Evolutionary conservation across 2,113 vertebrate genomes (phyloP).

Genomic region (Heliornis fulica): DNA sequence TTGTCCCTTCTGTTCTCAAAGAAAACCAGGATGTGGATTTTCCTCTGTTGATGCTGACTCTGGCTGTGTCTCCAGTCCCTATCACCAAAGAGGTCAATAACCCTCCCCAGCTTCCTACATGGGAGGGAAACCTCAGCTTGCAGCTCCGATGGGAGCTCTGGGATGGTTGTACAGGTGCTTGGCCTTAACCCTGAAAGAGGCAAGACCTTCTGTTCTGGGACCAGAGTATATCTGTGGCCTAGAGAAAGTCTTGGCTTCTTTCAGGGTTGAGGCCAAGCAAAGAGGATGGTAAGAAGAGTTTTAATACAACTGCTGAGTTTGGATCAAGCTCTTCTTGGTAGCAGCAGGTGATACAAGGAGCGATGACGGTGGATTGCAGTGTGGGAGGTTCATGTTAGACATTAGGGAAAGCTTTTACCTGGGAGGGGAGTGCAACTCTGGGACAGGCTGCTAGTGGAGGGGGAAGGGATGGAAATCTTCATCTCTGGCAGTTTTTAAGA

Average conservation of each 20-base stretch:
- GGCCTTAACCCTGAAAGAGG: background rate
- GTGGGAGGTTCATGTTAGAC: background rate
- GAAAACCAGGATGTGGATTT: conserved; percentile 20
- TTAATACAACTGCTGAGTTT: background rate
- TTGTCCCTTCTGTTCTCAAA: conserved; percentile 2
- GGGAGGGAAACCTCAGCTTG: background rate
- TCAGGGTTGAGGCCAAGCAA: background rate
- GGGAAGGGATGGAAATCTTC: background rate
- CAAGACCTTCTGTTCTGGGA: background rate
- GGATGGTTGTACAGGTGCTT: conserved; percentile 23
- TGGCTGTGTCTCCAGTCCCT: conserved; percentile 28
- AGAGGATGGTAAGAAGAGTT: background rate
- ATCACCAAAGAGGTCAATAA: conserved; percentile 36
- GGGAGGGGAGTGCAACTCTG: background rate
- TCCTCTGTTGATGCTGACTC: conserved; percentile 13
- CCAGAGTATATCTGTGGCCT: background rate
- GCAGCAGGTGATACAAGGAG: background rate
- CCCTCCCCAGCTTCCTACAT: background rate
- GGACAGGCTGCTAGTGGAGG: background rate
- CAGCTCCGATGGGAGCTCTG: background rate
- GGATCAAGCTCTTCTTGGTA: background rate
- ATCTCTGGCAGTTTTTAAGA: background rate
- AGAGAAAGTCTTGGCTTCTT: background rate
- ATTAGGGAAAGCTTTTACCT: background rate
- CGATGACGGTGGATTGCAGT: accelerated